phyloP scores from a whole-genome alignment of 2,888 invertebrate genomes.

The Apamea anceps region DNA sequence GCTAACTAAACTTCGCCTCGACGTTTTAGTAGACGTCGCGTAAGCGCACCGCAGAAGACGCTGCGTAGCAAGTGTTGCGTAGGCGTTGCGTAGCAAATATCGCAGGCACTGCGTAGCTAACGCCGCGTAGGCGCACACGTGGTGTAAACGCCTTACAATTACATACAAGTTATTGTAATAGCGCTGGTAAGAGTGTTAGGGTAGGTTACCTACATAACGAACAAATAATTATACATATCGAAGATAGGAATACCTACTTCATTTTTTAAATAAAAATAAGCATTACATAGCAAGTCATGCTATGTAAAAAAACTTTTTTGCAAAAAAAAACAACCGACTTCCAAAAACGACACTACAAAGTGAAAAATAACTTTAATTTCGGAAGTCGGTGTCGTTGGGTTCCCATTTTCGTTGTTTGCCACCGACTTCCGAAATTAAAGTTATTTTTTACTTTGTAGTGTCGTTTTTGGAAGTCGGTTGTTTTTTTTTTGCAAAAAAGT shows the following conservation, averaged over 20 bases:
- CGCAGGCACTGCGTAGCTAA: background rate
- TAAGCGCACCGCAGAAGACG: background rate
- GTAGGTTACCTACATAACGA: conserved; percentile 3
- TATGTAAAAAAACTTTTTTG: too few relatives aligned
- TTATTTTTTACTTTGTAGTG: too few relatives aligned
- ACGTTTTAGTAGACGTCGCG: background rate
- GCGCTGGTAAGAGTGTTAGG: background rate
- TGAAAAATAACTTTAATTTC: too few relatives aligned
- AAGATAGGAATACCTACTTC: conserved; percentile 34
- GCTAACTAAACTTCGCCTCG: too few relatives aligned
- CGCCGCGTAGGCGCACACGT: background rate
- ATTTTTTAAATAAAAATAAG: conserved; percentile 29
- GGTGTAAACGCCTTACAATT: background rate
- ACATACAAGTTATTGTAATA: background rate
- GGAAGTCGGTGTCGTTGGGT: too few relatives aligned
- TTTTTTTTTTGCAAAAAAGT: too few relatives aligned
- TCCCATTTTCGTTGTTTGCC: too few relatives aligned
- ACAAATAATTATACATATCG: background rate
- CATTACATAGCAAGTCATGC: conserved; percentile 38
- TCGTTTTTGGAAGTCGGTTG: too few relatives aligned
- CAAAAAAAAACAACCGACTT: too few relatives aligned
- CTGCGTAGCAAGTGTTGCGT: background rate
- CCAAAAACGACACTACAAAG: too few relatives aligned
- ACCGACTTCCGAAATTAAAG: too few relatives aligned
- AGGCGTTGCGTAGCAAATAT: too few relatives aligned